A percentile compares a stretch with the other conserved stretches of the same genome.
Evolutionary conservation across 1,140 invertebrate species (phyloP).

Genomic region (Belonocnema kinseyi): DNA sequence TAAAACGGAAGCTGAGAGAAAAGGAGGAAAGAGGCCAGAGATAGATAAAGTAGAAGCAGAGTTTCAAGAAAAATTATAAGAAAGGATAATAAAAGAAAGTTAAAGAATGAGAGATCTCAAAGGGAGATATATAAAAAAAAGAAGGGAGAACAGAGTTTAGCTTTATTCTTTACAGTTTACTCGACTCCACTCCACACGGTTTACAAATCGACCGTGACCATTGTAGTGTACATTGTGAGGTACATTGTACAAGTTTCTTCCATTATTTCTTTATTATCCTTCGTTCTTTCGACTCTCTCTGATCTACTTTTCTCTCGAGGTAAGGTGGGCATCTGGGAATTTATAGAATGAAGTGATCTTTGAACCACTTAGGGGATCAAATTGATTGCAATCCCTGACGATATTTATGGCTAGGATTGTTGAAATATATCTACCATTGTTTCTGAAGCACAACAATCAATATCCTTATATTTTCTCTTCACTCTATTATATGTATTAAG

Average conservation of each 20-base stretch:
- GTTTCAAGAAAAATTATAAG: background rate
- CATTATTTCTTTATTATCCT: slow-evolving; percentile 22
- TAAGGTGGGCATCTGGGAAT: background rate
- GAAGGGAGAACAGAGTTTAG: background rate
- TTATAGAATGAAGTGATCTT: slow-evolving; percentile 5
- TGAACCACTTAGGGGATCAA: slow-evolving; percentile 7
- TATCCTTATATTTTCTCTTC: too few relatives aligned
- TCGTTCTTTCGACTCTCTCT: background rate
- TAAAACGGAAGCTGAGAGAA: background rate
- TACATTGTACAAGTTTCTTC: slow-evolving; percentile 14
- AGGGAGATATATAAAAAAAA: slow-evolving; percentile 20
- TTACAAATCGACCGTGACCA: slow-evolving; percentile 1
- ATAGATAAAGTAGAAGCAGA: background rate
- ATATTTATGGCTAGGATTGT: background rate
- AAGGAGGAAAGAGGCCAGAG: background rate
- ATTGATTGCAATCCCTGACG: background rate
- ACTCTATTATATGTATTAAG: too few relatives aligned
- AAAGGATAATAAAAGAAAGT: slow-evolving; percentile 4
- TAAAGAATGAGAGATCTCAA: background rate
- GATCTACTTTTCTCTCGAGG: background rate
- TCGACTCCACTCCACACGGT: background rate
- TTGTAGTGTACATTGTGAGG: too few relatives aligned
- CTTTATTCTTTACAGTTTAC: background rate
- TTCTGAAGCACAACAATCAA: too few relatives aligned
- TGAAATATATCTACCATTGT: too few relatives aligned